Conservation (phyloP, 1,140 invertebrate genomes). For the Drosophila saltans region DNA sequence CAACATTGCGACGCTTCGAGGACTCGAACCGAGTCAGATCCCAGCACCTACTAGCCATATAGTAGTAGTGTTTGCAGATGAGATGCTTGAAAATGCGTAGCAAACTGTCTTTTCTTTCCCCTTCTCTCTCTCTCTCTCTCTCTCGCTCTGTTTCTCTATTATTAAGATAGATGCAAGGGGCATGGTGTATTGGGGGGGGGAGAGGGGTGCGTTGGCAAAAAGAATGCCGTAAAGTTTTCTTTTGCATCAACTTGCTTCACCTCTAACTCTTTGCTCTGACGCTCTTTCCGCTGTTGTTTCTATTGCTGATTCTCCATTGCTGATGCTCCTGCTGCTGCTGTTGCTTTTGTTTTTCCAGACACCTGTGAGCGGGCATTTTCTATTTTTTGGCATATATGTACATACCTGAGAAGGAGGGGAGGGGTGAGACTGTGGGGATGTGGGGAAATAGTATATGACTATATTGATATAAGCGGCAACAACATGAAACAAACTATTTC, state of each 20-base stretch:
- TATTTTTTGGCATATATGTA: neutral
- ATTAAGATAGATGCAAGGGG: no score
- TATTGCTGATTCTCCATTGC: no score
- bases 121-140: no score
- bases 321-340: neutral
- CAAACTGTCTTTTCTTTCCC: neutral
- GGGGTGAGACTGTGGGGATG: neutral
- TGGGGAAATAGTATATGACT: neutral
- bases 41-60: neutral
- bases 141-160: no score
- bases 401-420: no score
- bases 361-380: neutral
- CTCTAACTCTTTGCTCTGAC: neutral
- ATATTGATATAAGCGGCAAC: neutral
- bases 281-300: conserved; percentile 7
- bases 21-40: conserved; percentile 27
- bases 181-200: no score
- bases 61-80: conserved; percentile 52
- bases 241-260: conserved; percentile 41
- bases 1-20: conserved; percentile 61
- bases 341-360: conserved; percentile 2
- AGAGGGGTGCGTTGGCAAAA: neutral
- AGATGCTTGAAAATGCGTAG: conserved; percentile 68
- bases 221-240: conserved; percentile 61
- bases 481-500: neutral